Evolutionary conservation across 2,113 vertebrate genomes (phyloP).

Genomic region (Rattus rattus): DNA sequence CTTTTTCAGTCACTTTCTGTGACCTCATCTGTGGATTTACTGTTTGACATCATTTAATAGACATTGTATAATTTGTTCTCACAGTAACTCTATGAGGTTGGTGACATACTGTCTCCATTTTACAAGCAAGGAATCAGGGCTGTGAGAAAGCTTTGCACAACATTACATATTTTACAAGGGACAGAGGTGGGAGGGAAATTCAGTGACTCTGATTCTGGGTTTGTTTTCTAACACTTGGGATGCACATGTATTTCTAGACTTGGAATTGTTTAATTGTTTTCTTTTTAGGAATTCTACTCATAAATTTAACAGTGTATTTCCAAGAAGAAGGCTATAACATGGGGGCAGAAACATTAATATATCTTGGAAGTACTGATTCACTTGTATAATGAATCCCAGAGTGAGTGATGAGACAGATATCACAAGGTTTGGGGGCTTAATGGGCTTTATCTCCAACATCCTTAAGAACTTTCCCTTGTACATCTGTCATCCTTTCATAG

Average conservation of each 20-base stretch:
- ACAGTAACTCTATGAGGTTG: background rate
- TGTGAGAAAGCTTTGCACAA: background rate
- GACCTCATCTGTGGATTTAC: background rate
- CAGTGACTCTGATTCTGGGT: background rate
- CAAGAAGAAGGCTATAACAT: conserved; percentile 40
- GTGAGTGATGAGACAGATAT: conserved; percentile 71
- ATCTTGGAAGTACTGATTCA: conserved; percentile 65
- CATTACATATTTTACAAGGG: background rate
- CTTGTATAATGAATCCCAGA: conserved; percentile 72
- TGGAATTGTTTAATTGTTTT: conserved; percentile 5
- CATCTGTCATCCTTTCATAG: conserved; percentile 74
- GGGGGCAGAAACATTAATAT: conserved; percentile 27
- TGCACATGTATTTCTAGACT: conserved; percentile 2
- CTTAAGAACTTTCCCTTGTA: conserved; percentile 65
- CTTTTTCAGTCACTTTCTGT: background rate
- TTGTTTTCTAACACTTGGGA: background rate
- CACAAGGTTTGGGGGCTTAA: conserved; percentile 69
- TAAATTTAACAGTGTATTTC: conserved; percentile 59
- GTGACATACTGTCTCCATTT: background rate
- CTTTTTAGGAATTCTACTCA: background rate
- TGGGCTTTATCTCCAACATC: conserved; percentile 67
- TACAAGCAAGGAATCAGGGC: background rate
- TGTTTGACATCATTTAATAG: background rate
- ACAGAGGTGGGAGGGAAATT: background rate
- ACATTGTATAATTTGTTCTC: background rate